Evolutionary conservation across 2,113 vertebrate species (phyloP).

Genomic region (Strix aluco): DNA sequence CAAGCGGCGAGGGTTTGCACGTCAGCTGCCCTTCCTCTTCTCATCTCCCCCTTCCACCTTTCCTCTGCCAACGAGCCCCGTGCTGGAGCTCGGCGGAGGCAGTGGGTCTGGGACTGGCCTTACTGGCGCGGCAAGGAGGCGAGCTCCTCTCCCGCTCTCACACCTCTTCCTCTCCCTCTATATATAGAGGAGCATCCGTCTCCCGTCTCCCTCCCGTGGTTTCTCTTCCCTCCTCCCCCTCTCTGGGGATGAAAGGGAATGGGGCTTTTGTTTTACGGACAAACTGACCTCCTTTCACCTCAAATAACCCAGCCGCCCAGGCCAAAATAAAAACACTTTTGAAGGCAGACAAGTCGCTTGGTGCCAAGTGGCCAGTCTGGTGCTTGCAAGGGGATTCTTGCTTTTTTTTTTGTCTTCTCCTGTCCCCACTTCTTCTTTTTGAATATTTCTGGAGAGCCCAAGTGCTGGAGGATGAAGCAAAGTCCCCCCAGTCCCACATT

Average conservation of each 20-base stretch:
- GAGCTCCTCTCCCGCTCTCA: not conserved
- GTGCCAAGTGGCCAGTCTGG: slow-evolving; percentile 11
- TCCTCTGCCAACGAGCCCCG: fast-evolving
- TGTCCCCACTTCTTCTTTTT: fast-evolving
- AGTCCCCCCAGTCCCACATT: not conserved
- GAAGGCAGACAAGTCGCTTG: slow-evolving; percentile 3
- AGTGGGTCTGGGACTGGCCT: not conserved
- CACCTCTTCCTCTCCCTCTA: slow-evolving; percentile 10
- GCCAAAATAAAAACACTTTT: slow-evolving; percentile 63
- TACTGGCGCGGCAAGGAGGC: fast-evolving
- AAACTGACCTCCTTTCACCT: slow-evolving; percentile 61
- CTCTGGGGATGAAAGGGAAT: slow-evolving; percentile 55
- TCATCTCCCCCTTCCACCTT: not conserved
- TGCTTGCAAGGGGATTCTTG: not conserved
- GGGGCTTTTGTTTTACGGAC: slow-evolving; percentile 56
- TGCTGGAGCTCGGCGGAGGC: fast-evolving
- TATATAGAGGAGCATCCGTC: not conserved
- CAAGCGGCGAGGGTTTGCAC: fast-evolving
- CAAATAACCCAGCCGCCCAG: slow-evolving; percentile 42
- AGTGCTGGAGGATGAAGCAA: not conserved
- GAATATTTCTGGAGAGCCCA: not conserved
- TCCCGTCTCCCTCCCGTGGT: not conserved
- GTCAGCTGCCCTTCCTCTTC: not conserved
- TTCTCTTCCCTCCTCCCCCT: slow-evolving; percentile 18
- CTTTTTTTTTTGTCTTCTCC: not conserved